These are phyloP conservation scores for Nomada goodeniana DNA, from an alignment of 2,888 invertebrate genomes.

Conservation along the genomic window DNA sequence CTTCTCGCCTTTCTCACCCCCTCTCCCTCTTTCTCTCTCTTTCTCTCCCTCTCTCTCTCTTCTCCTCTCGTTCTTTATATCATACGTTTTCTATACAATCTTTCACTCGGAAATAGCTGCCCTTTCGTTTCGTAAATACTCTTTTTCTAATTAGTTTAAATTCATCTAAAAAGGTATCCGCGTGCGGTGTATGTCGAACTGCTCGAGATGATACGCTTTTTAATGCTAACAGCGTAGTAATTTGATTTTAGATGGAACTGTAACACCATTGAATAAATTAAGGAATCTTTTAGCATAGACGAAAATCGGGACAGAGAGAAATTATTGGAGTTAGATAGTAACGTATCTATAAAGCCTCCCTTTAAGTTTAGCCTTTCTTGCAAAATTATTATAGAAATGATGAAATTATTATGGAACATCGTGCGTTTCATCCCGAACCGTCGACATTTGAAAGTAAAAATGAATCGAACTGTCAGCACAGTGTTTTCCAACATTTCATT, in stretches of 20 bases:
- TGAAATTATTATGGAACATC: constrained; percentile 18
- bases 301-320: background rate
- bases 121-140: constrained; percentile 37
- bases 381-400: constrained; percentile 18
- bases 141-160: constrained; percentile 50
- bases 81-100: constrained; percentile 33
- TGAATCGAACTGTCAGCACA: constrained; percentile 32
- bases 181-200: constrained; percentile 57
- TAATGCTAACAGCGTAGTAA: background rate
- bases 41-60: constrained; percentile 11
- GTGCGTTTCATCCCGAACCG: constrained; percentile 61
- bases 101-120: constrained; percentile 41
- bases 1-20: constrained; percentile 27
- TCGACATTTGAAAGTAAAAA: constrained; percentile 56
- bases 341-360: background rate
- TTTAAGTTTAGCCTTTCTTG: background rate
- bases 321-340: background rate
- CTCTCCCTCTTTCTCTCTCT: background rate
- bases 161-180: constrained; percentile 63
- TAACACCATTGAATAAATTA: no score
- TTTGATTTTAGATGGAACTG: background rate
- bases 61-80: background rate
- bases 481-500: constrained; percentile 3
- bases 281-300: no score
- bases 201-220: constrained; percentile 58